Evolutionary conservation across 1,140 invertebrate species (phyloP), one percentile per base, ranked within the genome.

Genomic region (Drosophila hydei): DNA sequence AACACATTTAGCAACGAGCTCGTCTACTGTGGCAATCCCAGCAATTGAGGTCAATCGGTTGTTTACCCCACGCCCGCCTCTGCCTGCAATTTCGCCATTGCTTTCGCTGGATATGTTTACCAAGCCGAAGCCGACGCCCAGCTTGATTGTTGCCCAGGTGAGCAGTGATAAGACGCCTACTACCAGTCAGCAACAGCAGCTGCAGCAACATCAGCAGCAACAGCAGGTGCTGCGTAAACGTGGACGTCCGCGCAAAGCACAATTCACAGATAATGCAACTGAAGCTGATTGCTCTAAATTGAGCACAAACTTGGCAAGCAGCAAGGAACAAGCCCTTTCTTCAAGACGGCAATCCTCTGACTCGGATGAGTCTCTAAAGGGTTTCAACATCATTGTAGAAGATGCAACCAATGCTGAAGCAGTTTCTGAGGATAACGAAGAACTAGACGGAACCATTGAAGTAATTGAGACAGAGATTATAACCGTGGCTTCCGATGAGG

Each of bases 111-210:
- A 77, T 40, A 21, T 81, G 8, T 88, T 87, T 21, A 64, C 51
- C 16, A 87, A 80, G 42, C 76, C 72, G 0, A 65, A 72, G 9
- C 56, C 74, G n/a, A 79, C 77, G 4, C 74, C 72, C 1, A 83
- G 73, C 19, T 16, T 89, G 43, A 89, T 89, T 52, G 76, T 79
- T 40, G 73, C 79, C 14, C 84, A 89, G 36, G 84, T 84, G 18
- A 79, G 45, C 40, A 79, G 85, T 47, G 75, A 88, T n/a, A 51
- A 25, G 21, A 47, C 55, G 4, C 14, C 4, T 0, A 9, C 58
- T 19, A 27, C 8, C 4, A 16, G 14, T 11, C 54, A 5, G 21
- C 47, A 43, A 6, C 54, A 30, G 16, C 42, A 58, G 30, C 21
- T 4, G 27, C 48, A 18, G 1, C 47, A 50, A 1, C 14, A 14